phyloP scores from a whole-genome alignment of 2,888 invertebrate species.

The Deilephila elpenor region DNA sequence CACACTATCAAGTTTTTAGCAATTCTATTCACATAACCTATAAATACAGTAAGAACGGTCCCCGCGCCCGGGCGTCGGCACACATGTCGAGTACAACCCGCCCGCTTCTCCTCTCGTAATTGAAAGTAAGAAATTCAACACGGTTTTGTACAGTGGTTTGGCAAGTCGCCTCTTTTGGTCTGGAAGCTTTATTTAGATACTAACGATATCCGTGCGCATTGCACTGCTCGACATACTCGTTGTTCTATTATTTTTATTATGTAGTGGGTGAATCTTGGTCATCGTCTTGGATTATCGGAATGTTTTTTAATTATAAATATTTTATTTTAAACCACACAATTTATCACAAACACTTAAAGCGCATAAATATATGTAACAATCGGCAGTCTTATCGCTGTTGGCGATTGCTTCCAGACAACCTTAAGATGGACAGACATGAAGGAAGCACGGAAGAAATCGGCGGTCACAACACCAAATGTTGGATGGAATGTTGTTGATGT shows the following conservation, averaged over 20 bases:
- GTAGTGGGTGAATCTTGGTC: too few relatives aligned
- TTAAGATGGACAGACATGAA: too few relatives aligned
- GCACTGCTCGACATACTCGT: not conserved
- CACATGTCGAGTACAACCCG: slow-evolving; percentile 41
- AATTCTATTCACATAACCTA: slow-evolving; percentile 47
- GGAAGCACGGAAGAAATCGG: too few relatives aligned
- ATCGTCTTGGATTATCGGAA: too few relatives aligned
- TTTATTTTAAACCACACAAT: too few relatives aligned
- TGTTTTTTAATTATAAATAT: too few relatives aligned
- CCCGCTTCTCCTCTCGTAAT: slow-evolving; percentile 44
- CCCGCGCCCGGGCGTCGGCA: slow-evolving; percentile 32
- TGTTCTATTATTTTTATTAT: not conserved
- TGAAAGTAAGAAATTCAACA: slow-evolving; percentile 49
- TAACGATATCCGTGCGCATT: not conserved
- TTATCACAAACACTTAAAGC: too few relatives aligned
- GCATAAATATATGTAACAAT: too few relatives aligned
- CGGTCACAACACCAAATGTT: too few relatives aligned
- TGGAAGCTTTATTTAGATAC: slow-evolving; percentile 31
- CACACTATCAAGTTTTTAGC: slow-evolving; percentile 16
- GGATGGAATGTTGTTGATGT: too few relatives aligned
- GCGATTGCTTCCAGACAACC: too few relatives aligned
- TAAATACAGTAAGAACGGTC: slow-evolving; percentile 41
- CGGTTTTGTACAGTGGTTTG: slow-evolving; percentile 31
- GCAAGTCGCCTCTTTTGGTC: slow-evolving; percentile 32
- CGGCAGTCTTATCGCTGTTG: too few relatives aligned